Evolutionary conservation across 2,888 invertebrate genomes (phyloP).

Genomic region (Parochlus steinenii): DNA sequence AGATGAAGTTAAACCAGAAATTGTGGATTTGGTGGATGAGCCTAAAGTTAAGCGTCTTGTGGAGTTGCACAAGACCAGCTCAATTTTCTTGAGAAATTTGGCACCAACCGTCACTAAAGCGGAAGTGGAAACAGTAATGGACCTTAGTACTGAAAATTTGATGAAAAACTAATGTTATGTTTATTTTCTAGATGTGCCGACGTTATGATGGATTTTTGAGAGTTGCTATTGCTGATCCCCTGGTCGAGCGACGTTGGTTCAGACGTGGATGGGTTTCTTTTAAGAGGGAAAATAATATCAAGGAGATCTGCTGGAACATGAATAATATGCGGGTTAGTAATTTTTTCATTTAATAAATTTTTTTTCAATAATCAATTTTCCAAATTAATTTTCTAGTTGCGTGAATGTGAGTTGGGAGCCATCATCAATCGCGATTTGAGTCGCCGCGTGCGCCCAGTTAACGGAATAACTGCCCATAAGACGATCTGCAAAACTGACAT

Average conservation of each 20-base stretch:
- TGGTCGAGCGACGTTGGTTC: constrained; percentile 90
- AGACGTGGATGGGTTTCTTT: constrained; percentile 98
- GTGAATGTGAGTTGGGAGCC: constrained; percentile 83
- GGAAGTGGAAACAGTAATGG: constrained; percentile 83
- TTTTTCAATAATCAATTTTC: constrained; percentile 10
- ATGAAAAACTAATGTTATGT: constrained; percentile 10
- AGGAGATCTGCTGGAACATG: constrained; percentile 98
- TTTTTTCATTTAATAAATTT: neutral
- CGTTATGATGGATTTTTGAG: constrained; percentile 86
- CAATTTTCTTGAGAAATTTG: constrained; percentile 90
- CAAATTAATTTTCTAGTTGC: constrained; percentile 46
- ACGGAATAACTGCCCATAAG: constrained; percentile 79
- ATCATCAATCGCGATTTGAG: constrained; percentile 95
- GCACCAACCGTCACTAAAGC: constrained; percentile 92
- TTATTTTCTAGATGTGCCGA: constrained; percentile 52
- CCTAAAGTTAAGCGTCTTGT: constrained; percentile 26
- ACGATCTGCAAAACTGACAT: constrained; percentile 82
- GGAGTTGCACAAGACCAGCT: constrained; percentile 86
- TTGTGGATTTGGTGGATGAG: constrained; percentile 33
- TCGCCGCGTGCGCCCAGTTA: constrained; percentile 79
- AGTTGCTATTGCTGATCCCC: constrained; percentile 92
- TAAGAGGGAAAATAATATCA: constrained; percentile 90
- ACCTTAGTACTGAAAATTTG: constrained; percentile 3
- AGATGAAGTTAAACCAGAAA: constrained; percentile 22
- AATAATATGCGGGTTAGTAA: constrained; percentile 71